phyloP scores from a whole-genome alignment of 2,113 vertebrate species.

The Silurus asotus region DNA sequence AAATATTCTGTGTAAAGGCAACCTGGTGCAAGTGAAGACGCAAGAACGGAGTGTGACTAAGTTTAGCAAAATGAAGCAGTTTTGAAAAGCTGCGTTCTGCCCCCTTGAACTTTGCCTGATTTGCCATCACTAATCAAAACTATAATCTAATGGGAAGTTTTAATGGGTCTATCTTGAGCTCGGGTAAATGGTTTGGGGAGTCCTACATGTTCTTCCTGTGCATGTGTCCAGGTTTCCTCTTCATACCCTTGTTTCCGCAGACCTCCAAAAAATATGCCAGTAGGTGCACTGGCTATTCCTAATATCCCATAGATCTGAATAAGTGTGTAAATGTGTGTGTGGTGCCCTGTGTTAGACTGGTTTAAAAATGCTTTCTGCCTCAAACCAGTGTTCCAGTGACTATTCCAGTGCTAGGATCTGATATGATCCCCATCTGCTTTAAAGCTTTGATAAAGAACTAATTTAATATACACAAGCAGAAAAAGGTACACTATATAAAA shows the following conservation, averaged over 20 bases:
- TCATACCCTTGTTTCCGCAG: background rate
- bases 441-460: too few relatives aligned
- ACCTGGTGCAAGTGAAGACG: background rate
- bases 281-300: background rate
- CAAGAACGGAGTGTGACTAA: background rate
- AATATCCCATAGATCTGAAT: background rate
- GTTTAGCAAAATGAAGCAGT: background rate
- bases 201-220: background rate
- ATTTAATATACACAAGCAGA: too few relatives aligned
- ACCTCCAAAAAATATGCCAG: background rate
- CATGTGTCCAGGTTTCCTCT: background rate
- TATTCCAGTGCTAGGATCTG: too few relatives aligned
- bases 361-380: background rate
- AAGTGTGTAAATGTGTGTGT: background rate
- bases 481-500: too few relatives aligned
- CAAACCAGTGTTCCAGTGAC: too few relatives aligned
- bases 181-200: background rate
- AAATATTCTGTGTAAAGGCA: background rate
- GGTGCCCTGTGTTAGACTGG: background rate
- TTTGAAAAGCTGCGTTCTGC: background rate
- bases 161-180: background rate
- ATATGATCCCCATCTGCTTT: too few relatives aligned
- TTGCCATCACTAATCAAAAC: background rate
- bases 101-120: background rate
- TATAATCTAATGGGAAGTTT: background rate